Conservation (phyloP, 2,888 invertebrate genomes). For the Hypercompe scribonia region DNA sequence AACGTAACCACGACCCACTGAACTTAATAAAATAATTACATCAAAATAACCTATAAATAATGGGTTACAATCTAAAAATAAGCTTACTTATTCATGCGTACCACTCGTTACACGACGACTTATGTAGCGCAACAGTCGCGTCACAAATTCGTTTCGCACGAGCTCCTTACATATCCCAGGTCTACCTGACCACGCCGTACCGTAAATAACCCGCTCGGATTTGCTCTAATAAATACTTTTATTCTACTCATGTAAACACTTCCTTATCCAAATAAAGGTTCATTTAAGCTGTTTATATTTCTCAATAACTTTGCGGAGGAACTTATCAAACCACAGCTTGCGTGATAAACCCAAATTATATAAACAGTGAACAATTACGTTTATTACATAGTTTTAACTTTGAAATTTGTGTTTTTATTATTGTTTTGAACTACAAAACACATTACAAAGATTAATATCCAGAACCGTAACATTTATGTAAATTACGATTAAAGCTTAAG, state of each 20-base stretch:
- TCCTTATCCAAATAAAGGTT: conserved; percentile 30
- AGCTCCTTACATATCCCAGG: conserved; percentile 30
- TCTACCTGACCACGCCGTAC: conserved; percentile 31
- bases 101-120: neutral
- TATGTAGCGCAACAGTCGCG: conserved; percentile 26
- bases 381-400: neutral
- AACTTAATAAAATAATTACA: too few species aligned
- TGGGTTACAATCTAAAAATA: neutral
- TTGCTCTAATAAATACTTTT: conserved; percentile 47
- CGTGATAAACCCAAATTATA: neutral
- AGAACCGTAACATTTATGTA: neutral
- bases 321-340: neutral
- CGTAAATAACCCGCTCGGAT: conserved; percentile 42
- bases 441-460: neutral
- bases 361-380: neutral
- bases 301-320: neutral
- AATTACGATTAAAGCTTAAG: neutral
- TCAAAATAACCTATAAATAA: too few species aligned
- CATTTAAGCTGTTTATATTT: neutral
- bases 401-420: neutral
- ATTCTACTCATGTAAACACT: conserved; percentile 29
- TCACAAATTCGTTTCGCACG: conserved; percentile 37
- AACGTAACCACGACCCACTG: too few species aligned
- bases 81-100: neutral
- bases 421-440: neutral